Evolutionary conservation across 2,888 invertebrate species (phyloP), one percentile per base, ranked within the genome.

Genomic region (Prosapia bicincta): DNA sequence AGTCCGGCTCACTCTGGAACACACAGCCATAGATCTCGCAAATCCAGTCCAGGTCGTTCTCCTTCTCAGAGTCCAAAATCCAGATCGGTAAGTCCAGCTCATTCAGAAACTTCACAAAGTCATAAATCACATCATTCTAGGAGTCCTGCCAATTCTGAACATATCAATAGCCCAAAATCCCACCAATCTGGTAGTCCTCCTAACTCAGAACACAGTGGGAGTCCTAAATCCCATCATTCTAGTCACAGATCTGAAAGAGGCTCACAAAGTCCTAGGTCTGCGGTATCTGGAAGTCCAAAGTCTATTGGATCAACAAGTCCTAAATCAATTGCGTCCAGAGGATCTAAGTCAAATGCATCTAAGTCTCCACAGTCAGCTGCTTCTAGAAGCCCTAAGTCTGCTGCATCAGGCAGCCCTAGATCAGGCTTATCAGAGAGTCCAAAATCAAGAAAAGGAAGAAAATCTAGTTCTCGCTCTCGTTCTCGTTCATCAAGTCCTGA

Each of bases 161-260:
- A 38, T 38, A 38, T 38, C 38, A 15, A 38, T 15, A 30, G 30
- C 30, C 30, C 30, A 9, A 30, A 72, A 67, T 82, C 82, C 9
- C 79, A 26, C 9, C 79, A 80, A n/a, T 83, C 83, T 0, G 82
- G 79, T 26, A 83, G 81, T 75, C 83, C 83, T 7, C 80, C 78
- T 26, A 67, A 78, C 9, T 81, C 81, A 6, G 81, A 81, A 75
- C 38, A 15, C 15, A 84, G 84, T 0, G 82, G 79, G n/a, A 85
- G 83, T 78, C 83, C 75, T 81, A 86, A 81, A 83, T 86, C 1
- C 77, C 83, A 43, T 83, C 83, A 83, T 69, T 83, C 85, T 80
- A 71, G 73, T n/a, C 71, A 68, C 13, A 77, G 72, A 23, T 78
- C 77, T n/a, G 69, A 76, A 30, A 76, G 79, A 68, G 74, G 72